Evolutionary conservation across 92 coral and sea anemone species (phyloP).

Genomic region (Palythoa grandiflora): DNA sequence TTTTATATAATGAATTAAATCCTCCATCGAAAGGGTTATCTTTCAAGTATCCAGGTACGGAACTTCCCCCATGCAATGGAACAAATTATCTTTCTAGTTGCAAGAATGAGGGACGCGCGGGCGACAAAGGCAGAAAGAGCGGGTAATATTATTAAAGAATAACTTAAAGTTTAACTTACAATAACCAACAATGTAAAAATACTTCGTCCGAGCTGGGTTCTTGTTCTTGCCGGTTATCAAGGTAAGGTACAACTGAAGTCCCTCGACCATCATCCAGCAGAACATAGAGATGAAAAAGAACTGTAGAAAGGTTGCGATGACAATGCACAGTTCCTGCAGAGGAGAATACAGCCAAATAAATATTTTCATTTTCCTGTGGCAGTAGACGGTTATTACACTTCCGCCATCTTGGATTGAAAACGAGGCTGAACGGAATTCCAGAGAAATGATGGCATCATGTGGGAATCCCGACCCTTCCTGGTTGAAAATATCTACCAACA

Average conservation of each 20-base stretch:
- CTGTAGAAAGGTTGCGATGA: conserved; percentile 84
- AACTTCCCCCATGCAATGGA: not conserved
- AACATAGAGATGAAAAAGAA: conserved; percentile 88
- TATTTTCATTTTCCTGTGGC: too few species aligned
- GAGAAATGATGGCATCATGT: too few species aligned
- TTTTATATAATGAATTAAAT: not conserved
- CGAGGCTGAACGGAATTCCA: too few species aligned
- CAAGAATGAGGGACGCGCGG: not conserved
- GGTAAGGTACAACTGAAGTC: conserved; percentile 84
- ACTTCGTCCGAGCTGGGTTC: conserved; percentile 74
- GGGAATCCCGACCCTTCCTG: too few species aligned
- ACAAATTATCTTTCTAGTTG: not conserved
- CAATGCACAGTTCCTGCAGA: conserved; percentile 76
- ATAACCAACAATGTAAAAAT: conserved; percentile 87
- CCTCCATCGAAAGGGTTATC: not conserved
- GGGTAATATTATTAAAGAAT: not conserved
- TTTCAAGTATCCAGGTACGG: not conserved
- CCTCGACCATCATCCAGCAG: conserved; percentile 91
- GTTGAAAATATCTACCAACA: too few species aligned
- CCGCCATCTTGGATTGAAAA: too few species aligned
- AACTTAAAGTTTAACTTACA: conserved; percentile 62
- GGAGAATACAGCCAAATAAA: not conserved
- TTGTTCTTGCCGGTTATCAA: conserved; percentile 83
- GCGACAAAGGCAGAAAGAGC: not conserved
- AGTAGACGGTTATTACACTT: too few species aligned